Evolutionary conservation across 1,140 invertebrate genomes (phyloP).

Genomic region (Drosophila simulans): DNA sequence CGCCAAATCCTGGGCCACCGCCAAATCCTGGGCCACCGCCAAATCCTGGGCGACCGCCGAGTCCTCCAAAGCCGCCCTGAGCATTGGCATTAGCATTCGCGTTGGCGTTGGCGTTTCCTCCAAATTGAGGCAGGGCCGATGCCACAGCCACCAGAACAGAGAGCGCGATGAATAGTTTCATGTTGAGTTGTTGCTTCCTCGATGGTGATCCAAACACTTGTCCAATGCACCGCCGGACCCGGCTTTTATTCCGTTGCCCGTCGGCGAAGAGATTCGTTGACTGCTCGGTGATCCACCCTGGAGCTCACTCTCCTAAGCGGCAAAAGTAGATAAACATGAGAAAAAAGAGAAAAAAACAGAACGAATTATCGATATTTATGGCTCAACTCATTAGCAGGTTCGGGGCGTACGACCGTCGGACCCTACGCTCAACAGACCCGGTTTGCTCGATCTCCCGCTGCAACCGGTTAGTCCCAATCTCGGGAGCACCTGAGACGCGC

Average conservation of each 20-base stretch:
- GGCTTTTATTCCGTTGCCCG: constrained; percentile 46
- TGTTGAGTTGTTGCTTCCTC: constrained; percentile 37
- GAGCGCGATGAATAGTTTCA: constrained; percentile 60
- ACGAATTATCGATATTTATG: constrained; percentile 37
- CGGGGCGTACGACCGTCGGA: constrained; percentile 12
- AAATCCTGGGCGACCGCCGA: constrained; percentile 19
- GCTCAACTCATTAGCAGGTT: constrained; percentile 44
- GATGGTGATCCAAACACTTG: constrained; percentile 40
- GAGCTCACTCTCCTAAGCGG: neutral
- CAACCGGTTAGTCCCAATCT: constrained; percentile 33
- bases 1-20: constrained; percentile 10
- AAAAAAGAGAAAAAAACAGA: constrained; percentile 4
- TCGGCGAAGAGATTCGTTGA: constrained; percentile 4
- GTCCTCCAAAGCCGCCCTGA: constrained; percentile 22
- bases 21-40: constrained; percentile 16
- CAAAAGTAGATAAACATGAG: neutral
- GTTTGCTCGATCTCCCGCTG: constrained; percentile 20
- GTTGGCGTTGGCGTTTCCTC: constrained; percentile 29
- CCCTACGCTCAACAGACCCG: constrained; percentile 10
- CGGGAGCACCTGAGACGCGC: constrained; percentile 19
- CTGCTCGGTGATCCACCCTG: constrained; percentile 26
- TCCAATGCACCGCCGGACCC: neutral
- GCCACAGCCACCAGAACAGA: constrained; percentile 48
- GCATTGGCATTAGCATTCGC: constrained; percentile 36
- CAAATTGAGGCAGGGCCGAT: constrained; percentile 45